Evolutionary conservation across 2,113 vertebrate species (phyloP).

Genomic region (Cynocephalus volans): DNA sequence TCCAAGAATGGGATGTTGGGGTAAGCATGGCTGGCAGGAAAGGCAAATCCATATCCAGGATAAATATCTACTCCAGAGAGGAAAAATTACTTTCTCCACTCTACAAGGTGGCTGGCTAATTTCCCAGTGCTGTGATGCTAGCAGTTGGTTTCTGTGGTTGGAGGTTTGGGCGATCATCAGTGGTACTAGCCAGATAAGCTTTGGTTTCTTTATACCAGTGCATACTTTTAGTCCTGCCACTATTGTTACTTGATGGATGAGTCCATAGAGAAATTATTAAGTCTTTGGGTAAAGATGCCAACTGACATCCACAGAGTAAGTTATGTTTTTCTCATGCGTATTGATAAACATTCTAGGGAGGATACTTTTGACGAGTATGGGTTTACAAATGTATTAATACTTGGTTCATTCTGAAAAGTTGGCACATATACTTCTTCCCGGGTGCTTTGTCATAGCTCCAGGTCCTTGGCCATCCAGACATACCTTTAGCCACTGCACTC

Average conservation of each 20-base stretch:
- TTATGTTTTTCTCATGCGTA: background rate
- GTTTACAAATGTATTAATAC: background rate
- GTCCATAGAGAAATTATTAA: background rate
- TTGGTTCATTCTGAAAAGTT: constrained; percentile 46
- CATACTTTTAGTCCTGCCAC: background rate
- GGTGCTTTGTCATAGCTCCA: background rate
- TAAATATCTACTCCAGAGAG: constrained; percentile 11
- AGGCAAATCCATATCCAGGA: background rate
- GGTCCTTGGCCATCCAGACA: background rate
- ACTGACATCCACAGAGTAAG: background rate
- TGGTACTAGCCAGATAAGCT: background rate
- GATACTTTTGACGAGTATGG: background rate
- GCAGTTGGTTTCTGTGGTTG: background rate
- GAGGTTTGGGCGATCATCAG: background rate
- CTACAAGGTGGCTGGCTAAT: background rate
- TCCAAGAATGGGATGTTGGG: background rate
- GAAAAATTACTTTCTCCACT: background rate
- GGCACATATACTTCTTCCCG: background rate
- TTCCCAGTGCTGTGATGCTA: background rate
- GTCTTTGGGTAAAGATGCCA: background rate
- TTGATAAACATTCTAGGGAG: background rate
- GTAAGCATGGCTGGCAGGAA: background rate
- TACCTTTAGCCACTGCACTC: background rate
- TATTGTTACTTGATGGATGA: background rate
- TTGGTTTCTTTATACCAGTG: background rate